phyloP scores from a whole-genome alignment of 2,113 vertebrate species.

The Telmatochromis sp. region DNA sequence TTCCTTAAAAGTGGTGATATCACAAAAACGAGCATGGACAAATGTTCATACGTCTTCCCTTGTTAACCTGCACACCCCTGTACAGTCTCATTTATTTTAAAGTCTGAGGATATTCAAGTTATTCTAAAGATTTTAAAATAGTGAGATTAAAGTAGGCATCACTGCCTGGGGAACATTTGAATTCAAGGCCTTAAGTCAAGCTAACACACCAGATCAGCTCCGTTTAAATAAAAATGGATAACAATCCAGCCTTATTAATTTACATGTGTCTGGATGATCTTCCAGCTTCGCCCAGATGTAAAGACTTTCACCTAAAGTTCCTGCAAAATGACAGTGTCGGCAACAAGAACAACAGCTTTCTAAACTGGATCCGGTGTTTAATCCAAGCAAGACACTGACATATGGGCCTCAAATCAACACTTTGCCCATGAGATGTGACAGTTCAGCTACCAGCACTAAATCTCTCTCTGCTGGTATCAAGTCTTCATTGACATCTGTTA shows the following conservation, averaged over 20 bases:
- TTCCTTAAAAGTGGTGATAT: neutral
- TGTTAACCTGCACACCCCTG: neutral
- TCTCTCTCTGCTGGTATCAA: neutral
- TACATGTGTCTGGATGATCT: neutral
- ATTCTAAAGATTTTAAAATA: neutral
- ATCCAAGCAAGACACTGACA: neutral
- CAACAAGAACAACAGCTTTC: neutral
- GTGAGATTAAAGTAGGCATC: neutral
- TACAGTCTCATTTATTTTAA: neutral
- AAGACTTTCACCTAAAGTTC: neutral
- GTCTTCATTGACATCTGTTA: neutral
- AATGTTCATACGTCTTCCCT: neutral
- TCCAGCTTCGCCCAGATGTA: fast-evolving
- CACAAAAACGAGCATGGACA: fast-evolving
- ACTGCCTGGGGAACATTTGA: neutral
- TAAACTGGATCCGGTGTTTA: neutral
- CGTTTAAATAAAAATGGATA: neutral
- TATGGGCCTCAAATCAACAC: neutral
- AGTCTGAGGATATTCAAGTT: neutral
- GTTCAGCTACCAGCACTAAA: neutral
- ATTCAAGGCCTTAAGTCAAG: neutral
- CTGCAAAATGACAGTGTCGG: fast-evolving
- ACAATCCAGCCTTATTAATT: neutral
- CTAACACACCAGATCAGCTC: neutral
- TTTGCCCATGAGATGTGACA: neutral